phyloP scores from a whole-genome alignment of 2,888 invertebrate species.

The Piscicola geometra region DNA sequence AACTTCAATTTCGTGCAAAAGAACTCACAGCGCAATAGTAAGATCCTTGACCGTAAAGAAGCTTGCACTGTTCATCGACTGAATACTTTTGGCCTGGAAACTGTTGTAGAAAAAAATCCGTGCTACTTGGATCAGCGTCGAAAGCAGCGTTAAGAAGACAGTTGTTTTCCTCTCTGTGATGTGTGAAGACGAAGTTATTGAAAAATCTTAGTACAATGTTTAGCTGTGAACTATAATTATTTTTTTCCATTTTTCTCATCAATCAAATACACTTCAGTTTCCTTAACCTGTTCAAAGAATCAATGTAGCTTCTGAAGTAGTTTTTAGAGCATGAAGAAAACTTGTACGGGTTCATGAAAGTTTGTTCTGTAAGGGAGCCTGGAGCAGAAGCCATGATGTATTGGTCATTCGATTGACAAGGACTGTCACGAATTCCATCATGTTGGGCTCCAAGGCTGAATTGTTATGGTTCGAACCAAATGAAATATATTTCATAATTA shows the following conservation, averaged over 20 bases:
- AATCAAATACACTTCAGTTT: too few relatives aligned
- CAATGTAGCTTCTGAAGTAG: conserved; percentile 35
- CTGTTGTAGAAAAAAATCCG: neutral
- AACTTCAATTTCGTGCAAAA: too few relatives aligned
- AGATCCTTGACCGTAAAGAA: conserved; percentile 47
- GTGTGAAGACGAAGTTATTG: too few relatives aligned
- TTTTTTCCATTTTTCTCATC: too few relatives aligned
- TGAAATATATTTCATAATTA: too few relatives aligned
- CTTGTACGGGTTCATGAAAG: conserved; percentile 42
- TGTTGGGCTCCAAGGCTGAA: conserved; percentile 45
- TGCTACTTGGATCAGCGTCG: neutral
- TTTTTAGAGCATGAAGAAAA: conserved; percentile 46
- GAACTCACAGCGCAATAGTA: conserved; percentile 48
- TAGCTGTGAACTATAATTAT: too few relatives aligned
- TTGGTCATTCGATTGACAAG: conserved; percentile 46
- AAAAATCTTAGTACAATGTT: too few relatives aligned
- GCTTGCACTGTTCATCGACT: conserved; percentile 48
- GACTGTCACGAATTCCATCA: conserved; percentile 40
- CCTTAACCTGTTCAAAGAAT: too few relatives aligned
- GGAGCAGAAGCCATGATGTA: conserved; percentile 45
- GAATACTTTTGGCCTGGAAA: conserved; percentile 47
- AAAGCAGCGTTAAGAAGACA: conserved; percentile 33
- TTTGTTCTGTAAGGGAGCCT: conserved; percentile 36
- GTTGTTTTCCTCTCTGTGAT: conserved; percentile 25
- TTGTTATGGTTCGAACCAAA: too few relatives aligned